These are phyloP conservation scores for Sus scrofa DNA, from an alignment of 2,113 vertebrate genomes.

Conservation along the genomic window DNA sequence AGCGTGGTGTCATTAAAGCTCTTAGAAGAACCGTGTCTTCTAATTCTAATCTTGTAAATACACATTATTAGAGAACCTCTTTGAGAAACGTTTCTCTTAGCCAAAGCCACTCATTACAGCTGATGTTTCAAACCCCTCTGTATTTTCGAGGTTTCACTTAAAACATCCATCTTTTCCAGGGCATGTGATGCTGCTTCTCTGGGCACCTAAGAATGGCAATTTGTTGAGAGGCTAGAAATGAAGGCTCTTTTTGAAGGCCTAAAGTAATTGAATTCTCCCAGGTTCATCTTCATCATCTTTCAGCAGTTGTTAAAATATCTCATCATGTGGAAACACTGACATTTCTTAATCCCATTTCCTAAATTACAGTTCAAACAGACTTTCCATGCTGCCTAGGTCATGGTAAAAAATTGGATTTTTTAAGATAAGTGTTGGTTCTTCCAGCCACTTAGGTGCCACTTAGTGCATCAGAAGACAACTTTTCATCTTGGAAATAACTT, in stretches of 20 bases:
- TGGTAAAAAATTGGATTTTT: not conserved
- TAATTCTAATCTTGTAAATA: not conserved
- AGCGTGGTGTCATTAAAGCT: not conserved
- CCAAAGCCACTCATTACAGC: not conserved
- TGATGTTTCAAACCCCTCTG: not conserved
- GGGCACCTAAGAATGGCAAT: not conserved
- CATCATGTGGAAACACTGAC: not conserved
- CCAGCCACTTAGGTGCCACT: not conserved
- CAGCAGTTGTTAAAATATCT: conserved; percentile 26
- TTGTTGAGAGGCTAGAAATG: not conserved
- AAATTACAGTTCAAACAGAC: not conserved
- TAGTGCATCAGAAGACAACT: not conserved
- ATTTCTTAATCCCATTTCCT: conserved; percentile 39
- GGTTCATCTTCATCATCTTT: not conserved
- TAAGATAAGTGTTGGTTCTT: conserved; percentile 9
- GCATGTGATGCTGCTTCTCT: not conserved
- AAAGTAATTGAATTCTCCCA: not conserved
- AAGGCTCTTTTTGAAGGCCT: not conserved
- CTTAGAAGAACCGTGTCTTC: not conserved
- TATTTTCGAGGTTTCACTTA: not conserved
- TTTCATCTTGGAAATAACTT: not conserved
- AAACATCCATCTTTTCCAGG: not conserved
- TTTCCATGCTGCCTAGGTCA: not conserved
- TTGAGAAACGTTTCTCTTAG: conserved; percentile 19
- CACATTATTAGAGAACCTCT: not conserved